These are phyloP conservation scores for Neelides sp. DNA, from an alignment of 1,140 invertebrate species.

Conservation along the genomic window DNA sequence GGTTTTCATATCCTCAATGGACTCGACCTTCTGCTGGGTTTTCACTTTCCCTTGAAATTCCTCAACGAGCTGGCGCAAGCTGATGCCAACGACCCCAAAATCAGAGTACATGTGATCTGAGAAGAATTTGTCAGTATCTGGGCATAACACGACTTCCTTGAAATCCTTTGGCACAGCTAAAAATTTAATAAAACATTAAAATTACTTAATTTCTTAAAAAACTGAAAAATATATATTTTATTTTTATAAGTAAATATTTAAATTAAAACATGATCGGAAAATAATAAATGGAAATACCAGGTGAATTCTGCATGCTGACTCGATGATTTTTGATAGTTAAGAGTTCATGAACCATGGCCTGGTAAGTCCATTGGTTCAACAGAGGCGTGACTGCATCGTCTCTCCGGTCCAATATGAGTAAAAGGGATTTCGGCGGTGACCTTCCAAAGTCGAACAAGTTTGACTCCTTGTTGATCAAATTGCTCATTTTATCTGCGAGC, in stretches of 20 bases:
- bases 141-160: conserved; percentile 80
- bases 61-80: conserved; percentile 93
- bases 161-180: conserved; percentile 58
- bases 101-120: conserved; percentile 90
- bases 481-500: conserved; percentile 69
- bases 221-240: not conserved
- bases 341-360: conserved; percentile 98
- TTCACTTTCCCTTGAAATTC: conserved; percentile 90
- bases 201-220: not conserved
- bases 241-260: not conserved
- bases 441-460: conserved; percentile 70
- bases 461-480: conserved; percentile 74
- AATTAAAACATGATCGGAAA: not conserved
- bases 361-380: conserved; percentile 99
- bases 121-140: conserved; percentile 97
- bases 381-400: conserved; percentile 92
- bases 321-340: conserved; percentile 89
- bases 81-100: conserved; percentile 96
- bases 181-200: not conserved
- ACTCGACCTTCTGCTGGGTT: conserved; percentile 96
- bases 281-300: conserved; percentile 47
- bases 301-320: conserved; percentile 72
- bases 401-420: conserved; percentile 78
- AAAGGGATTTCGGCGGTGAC: conserved; percentile 53
- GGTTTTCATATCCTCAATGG: conserved; percentile 95